Base-by-base conservation (phyloP, 2,113 vertebrate species). In the Callorhinus ursinus region DNA sequence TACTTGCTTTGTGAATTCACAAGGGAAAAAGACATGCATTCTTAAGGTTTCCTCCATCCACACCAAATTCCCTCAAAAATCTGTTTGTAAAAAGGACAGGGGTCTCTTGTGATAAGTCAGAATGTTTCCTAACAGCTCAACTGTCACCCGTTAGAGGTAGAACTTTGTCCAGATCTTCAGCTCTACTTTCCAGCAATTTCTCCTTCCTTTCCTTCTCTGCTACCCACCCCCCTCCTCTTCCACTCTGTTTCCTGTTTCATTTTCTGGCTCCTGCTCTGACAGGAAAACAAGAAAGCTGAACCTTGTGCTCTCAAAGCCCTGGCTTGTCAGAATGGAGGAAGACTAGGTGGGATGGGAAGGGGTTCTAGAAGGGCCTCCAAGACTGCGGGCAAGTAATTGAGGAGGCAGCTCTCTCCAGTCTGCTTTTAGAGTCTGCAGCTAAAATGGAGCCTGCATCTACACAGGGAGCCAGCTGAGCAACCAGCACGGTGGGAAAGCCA, bases 211-310 rank as follows among this genome's bases (percentile, higher is more conserved):
- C 81, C 82, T 95, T 97, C 92, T 96, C 76, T 91, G 85, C 81
- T 96, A 26, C 85, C 94, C 88, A 80, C 55, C 88, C 96, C 96
- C 90, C 92, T 49, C 88, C 96, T 76, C 97, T 97, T 98, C 97
- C 72, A 86, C 95, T 87, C 89, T 96, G 92, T 97, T 98, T 98
- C 97, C 97, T 96, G 88, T 95, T 97, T 98, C 96, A 97, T 98
- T 97, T 98, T 96, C 97, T 96, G 94, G 93, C 97, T 97, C 79
- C 72, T 85, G 80, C 95, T 92, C 88, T 5, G 12, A 88, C 61
- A 91, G 96, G 95, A 97, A 97, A 94, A 96, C 81, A 90, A 88
- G 94, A 92, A 97, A 90, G 88, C 92, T 82, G 92, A 97, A 97
- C 90, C 61, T 93, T 90, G 61, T 24, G 72, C 79, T 96, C 61